A percentile compares a stretch with the other conserved stretches of the same genome.
Evolutionary conservation across 2,888 invertebrate genomes (phyloP).

Genomic region (Tupiocoris notatus): DNA sequence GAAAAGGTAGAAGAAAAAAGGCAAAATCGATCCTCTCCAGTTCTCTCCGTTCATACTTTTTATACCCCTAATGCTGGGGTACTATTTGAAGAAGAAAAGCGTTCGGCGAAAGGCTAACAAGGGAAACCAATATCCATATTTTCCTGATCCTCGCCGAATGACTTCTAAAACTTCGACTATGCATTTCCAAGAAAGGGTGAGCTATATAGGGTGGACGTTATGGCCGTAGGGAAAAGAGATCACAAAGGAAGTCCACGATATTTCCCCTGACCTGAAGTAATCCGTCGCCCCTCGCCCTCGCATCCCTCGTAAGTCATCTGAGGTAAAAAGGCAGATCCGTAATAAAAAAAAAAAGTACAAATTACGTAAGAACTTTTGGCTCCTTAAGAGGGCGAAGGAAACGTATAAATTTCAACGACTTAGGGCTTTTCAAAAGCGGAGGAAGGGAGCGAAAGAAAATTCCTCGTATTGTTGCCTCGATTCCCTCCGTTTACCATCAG

Average conservation of each 20-base stretch:
- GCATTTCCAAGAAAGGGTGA: conserved; percentile 21
- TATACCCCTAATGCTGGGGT: background rate
- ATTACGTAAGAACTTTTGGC: conserved; percentile 25
- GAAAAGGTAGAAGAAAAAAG: too few species aligned
- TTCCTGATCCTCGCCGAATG: conserved; percentile 37
- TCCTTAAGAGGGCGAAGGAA: conserved; percentile 24
- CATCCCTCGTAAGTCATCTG: background rate
- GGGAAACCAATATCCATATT: conserved; percentile 45
- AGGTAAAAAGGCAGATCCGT: conserved; percentile 30
- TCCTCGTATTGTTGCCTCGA: conserved; percentile 32
- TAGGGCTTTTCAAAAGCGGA: conserved; percentile 26
- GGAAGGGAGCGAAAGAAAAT: conserved; percentile 5
- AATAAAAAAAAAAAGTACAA: conserved; percentile 43
- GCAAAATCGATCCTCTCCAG: too few species aligned
- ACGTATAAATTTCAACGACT: conserved; percentile 43
- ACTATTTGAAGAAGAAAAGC: background rate
- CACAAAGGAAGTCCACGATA: background rate
- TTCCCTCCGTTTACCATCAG: background rate
- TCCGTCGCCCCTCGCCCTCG: too few species aligned
- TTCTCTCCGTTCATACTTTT: background rate
- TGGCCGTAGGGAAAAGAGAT: background rate
- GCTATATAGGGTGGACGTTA: background rate
- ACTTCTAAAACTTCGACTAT: conserved; percentile 41
- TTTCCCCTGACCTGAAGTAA: too few species aligned
- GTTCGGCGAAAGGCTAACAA: conserved; percentile 28